phyloP scores from a whole-genome alignment of 2,888 invertebrate species.

The Ctenicera cuprea region DNA sequence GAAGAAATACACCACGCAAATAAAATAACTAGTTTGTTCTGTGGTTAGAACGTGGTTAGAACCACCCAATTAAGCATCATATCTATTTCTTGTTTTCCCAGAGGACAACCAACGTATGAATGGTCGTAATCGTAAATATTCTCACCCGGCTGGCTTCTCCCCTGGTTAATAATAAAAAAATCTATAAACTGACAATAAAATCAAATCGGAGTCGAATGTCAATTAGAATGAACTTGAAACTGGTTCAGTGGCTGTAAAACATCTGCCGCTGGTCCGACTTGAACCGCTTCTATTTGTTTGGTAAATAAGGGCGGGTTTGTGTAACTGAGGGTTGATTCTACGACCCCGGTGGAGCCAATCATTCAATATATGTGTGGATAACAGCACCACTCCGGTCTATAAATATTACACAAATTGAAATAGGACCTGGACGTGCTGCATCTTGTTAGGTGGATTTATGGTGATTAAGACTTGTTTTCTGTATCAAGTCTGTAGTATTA shows the following conservation, averaged over 20 bases:
- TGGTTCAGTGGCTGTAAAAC: slow-evolving; percentile 48
- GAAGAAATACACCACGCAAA: no score
- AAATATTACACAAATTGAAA: slow-evolving; percentile 61
- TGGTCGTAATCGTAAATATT: slow-evolving; percentile 31
- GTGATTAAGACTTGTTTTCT: slow-evolving; percentile 9
- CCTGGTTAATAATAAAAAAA: slow-evolving; percentile 42
- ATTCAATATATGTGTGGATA: slow-evolving; percentile 53
- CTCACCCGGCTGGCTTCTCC: slow-evolving; percentile 12
- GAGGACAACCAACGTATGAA: not conserved
- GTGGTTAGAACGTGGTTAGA: no score
- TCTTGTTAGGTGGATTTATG: slow-evolving; percentile 29
- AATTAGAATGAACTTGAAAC: slow-evolving; percentile 54
- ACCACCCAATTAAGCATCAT: no score
- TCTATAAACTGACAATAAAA: slow-evolving; percentile 52
- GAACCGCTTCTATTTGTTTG: slow-evolving; percentile 54
- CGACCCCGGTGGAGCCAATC: slow-evolving; percentile 55
- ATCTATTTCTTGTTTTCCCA: no score
- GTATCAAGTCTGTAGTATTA: no score
- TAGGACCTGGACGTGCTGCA: slow-evolving; percentile 48
- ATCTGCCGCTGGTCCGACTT: slow-evolving; percentile 45
- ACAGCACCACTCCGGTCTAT: slow-evolving; percentile 55
- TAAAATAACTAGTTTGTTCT: no score
- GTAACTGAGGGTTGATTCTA: slow-evolving; percentile 48
- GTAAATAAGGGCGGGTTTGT: slow-evolving; percentile 55
- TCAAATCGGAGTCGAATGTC: slow-evolving; percentile 53